These are phyloP conservation scores for Pristis pectinata DNA, from an alignment of 2,797 vertebrate species.

Conservation along the genomic window DNA sequence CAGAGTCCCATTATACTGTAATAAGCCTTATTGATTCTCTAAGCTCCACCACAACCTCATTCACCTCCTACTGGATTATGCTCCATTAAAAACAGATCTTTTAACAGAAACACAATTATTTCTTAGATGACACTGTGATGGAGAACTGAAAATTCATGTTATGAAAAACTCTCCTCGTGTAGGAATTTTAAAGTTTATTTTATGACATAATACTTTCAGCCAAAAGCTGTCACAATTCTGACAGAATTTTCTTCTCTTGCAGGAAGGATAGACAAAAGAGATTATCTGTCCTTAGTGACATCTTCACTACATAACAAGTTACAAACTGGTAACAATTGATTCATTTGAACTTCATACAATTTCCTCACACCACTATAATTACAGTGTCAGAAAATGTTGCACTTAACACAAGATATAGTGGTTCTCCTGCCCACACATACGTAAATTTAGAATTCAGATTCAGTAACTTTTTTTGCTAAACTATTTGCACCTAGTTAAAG, in stretches of 20 bases:
- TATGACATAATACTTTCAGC: background rate
- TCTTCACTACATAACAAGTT: background rate
- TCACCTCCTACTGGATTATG: background rate
- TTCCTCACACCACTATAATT: constrained; percentile 19
- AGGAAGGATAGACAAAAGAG: background rate
- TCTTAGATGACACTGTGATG: background rate
- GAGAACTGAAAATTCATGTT: background rate
- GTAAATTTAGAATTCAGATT: constrained; percentile 24
- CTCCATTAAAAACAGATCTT: background rate
- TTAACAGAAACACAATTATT: background rate
- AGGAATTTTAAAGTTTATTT: background rate
- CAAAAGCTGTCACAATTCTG: background rate
- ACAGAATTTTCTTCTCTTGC: background rate
- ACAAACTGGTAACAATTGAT: background rate
- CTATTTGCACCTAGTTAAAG: background rate
- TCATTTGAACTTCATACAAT: background rate
- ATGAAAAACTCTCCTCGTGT: background rate
- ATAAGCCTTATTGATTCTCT: background rate
- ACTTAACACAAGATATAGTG: background rate
- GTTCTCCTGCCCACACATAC: constrained; percentile 20
- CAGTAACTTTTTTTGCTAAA: background rate
- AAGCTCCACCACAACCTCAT: background rate
- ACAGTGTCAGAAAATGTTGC: background rate
- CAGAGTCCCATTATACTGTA: background rate
- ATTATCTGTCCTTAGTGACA: background rate